Base-by-base conservation (phyloP, 2,113 vertebrate species). In the Pagrus major region DNA sequence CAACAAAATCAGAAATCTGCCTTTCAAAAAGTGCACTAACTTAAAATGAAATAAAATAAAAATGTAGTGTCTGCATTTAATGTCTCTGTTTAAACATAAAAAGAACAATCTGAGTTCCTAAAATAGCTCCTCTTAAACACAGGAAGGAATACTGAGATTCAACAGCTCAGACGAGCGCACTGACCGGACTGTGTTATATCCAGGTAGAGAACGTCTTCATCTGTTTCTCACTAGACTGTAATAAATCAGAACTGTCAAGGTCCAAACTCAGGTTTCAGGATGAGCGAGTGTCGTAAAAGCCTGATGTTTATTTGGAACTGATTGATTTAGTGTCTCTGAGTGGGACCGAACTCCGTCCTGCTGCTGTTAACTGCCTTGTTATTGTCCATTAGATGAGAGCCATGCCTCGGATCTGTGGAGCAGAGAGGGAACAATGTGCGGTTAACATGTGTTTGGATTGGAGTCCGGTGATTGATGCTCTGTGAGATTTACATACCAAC, bases 311-410 rank as follows among this genome's bases (percentile, higher is more conserved):
- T 72, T 64, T 85, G 79, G 76, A 64, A 39, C 47, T 21, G 85
- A 87, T 74, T 89, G 92, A 94, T 94, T 92, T 90, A 92, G 74
- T 91, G 81, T 80, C 80, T 75, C 68, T 69, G 86, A 91, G 82
- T 67, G 58, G 85, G 78, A 77, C 84, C 27, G 77, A 71, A 64
- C 86, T 65, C 37, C 23, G 61, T 85, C 76, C 77, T 78, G 88
- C 88, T 78, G 65, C 88, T 86, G 77, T 90, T 88, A 83, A 83
- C 81, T 37, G 74, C 81, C 74, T 71, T 90, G 88, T 89, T 88
- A 87, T 92, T 88, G 84, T 93, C 84, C 77, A 68, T 84, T 84
- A 85, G 89, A 93, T 46, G 80, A 88, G 78, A 92, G 79, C 84
- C 91, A 93, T 90, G 87, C 83, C 83, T 82, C 15, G 35, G 70